Evolutionary conservation across 92 coral and sea anemone species (phyloP), one percentile per base, ranked within the genome.

Genomic region (Heliopora coerulea): DNA sequence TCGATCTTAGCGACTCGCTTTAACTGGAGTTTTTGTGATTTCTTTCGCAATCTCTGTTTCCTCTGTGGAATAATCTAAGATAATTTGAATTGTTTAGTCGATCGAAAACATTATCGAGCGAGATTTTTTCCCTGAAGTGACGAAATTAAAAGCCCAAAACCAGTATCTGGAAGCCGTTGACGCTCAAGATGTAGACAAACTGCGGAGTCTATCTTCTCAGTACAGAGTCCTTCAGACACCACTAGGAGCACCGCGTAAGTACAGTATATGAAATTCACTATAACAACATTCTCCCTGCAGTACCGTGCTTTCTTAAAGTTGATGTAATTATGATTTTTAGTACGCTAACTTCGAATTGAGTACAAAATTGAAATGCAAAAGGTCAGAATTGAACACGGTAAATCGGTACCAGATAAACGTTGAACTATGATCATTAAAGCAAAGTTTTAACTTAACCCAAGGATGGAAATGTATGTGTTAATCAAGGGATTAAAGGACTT

Each of bases 61-160:
- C 2, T 46, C 2, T 15, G 15, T 46, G 10, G 14, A 15, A 46
- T 10, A 46, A 6, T 46, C 15, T 15, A 8, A 46, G 10, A 8
- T 15, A 46, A 15, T 46, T 46, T 46, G 52, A 65, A 15, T 56
- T 66, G 34, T 74, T 13, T 83, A 92, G 97, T 87, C 96, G 12
- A 68, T 93, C 57, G 96, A 93, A 64, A 93, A 90, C 70, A 93
- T 93, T 77, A 87, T 93, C 52, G 95, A 90, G 62, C 77, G 96
- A 54, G 96, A 90, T 78, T 93, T 87, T 76, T 93, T 90, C 59
- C 98, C 98, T 13, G 96, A 93, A 84, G 87, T 93, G 68, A 84
- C 96, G 33, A 93, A 90, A 64, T 76, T 93, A 19, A 77, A 90
- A 78, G 98, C 98, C 23, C 96, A 92, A 50, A 91, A 87, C 74